These are phyloP conservation scores for Lethenteron reissneri DNA, from an alignment of 2,113 vertebrate genomes.

Conservation along the genomic window DNA sequence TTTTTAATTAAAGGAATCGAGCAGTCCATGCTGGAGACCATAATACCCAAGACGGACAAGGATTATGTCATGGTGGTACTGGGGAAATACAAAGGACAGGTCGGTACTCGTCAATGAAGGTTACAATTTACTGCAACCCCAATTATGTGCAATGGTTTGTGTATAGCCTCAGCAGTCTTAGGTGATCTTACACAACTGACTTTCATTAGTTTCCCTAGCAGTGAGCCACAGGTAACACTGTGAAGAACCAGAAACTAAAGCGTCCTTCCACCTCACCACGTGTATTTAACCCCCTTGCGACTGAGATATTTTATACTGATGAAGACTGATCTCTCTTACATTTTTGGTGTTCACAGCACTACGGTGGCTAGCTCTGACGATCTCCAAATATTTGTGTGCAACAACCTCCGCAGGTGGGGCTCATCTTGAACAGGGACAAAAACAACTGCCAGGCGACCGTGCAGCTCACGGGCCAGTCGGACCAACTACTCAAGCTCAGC, in stretches of 20 bases:
- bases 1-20: slow-evolving; percentile 24
- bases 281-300: no score
- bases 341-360: no score
- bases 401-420: not conserved
- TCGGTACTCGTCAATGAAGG: slow-evolving; percentile 15
- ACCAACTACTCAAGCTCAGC: not conserved
- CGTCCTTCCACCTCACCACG: no score
- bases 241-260: no score
- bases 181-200: no score
- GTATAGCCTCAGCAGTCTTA: not conserved
- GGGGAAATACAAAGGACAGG: slow-evolving; percentile 41
- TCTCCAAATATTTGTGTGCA: no score
- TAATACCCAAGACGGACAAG: slow-evolving; percentile 38
- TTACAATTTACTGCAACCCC: not conserved
- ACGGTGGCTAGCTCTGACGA: no score
- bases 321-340: no score
- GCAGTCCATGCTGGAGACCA: slow-evolving; percentile 52
- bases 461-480: not conserved
- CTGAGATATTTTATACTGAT: no score
- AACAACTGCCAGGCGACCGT: not conserved
- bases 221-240: no score
- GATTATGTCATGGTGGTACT: slow-evolving; percentile 47
- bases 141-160: not conserved
- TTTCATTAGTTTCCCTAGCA: no score
- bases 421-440: not conserved